Conservation (phyloP, 37 sponge, comb jelly and placozoan species). For the Cliona cf. orientalis region DNA sequence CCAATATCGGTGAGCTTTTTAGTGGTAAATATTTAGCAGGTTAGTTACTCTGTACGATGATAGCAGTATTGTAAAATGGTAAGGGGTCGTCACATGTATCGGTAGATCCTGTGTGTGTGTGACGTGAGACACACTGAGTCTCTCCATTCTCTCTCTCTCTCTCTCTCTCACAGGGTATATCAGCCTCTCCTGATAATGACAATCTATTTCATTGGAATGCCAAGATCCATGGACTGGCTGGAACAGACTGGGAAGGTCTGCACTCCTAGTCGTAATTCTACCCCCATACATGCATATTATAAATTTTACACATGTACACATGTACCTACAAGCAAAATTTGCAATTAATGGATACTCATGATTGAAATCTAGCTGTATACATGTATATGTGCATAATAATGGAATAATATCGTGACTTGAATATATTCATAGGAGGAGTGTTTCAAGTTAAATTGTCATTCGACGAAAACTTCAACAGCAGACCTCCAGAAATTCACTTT, state of each 20-base stretch:
- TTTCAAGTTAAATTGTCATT: constrained; percentile 64
- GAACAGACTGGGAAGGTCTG: constrained; percentile 85
- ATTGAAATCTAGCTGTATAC: too few species aligned
- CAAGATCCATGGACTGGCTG: constrained; percentile 47
- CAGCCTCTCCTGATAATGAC: constrained; percentile 40
- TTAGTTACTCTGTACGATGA: neutral
- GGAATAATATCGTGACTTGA: neutral
- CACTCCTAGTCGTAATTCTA: neutral
- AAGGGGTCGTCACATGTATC: neutral
- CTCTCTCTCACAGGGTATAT: constrained; percentile 57
- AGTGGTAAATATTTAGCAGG: neutral
- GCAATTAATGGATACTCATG: too few species aligned
- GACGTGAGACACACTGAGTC: too few species aligned
- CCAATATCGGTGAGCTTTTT: constrained; percentile 42
- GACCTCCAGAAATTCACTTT: constrained; percentile 75
- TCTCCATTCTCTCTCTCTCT: neutral
- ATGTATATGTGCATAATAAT: neutral
- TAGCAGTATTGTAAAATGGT: neutral
- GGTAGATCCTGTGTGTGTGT: too few species aligned
- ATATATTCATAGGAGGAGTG: constrained; percentile 56
- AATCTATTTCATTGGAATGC: constrained; percentile 78
- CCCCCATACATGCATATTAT: neutral
- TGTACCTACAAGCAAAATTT: too few species aligned
- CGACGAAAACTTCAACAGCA: constrained; percentile 67
- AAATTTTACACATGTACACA: too few species aligned